These are phyloP conservation scores for Drosophila algonquin DNA, from an alignment of 2,888 invertebrate species.

Conservation along the genomic window DNA sequence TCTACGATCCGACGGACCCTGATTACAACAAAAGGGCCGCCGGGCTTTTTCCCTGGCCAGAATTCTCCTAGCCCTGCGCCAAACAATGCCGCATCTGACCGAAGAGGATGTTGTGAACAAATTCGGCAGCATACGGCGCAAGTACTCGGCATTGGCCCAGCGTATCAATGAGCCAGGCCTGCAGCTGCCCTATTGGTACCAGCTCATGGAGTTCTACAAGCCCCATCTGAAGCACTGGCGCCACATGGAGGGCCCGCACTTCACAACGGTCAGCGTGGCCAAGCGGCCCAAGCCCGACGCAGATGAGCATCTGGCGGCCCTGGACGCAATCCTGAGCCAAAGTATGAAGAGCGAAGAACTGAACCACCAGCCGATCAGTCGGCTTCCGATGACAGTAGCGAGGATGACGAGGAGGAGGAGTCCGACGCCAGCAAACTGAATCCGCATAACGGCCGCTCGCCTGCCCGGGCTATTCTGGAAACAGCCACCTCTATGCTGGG, in stretches of 20 bases:
- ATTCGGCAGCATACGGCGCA: neutral
- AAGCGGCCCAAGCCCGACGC: neutral
- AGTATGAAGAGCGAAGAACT: neutral
- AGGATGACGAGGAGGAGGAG: neutral
- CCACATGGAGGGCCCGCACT: neutral
- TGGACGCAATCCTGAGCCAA: neutral
- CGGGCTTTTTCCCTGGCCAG: neutral
- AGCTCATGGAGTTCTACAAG: conserved; percentile 1
- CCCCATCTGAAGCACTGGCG: neutral
- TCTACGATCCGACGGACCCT: neutral
- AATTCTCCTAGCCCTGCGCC: neutral
- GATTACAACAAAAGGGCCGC: neutral
- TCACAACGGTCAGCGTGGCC: neutral
- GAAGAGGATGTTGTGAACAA: neutral
- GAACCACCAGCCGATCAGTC: neutral
- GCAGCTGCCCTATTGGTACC: conserved; percentile 4
- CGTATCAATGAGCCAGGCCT: neutral
- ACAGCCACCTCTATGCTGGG: neutral
- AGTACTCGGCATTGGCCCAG: neutral
- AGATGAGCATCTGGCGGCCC: conserved; percentile 2
- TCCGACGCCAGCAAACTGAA: neutral
- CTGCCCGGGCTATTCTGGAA: neutral
- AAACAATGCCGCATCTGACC: neutral
- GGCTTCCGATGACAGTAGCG: neutral
- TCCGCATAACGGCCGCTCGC: neutral